Evolutionary conservation across 2,888 invertebrate genomes (phyloP).

Genomic region (Callinectes sapidus): DNA sequence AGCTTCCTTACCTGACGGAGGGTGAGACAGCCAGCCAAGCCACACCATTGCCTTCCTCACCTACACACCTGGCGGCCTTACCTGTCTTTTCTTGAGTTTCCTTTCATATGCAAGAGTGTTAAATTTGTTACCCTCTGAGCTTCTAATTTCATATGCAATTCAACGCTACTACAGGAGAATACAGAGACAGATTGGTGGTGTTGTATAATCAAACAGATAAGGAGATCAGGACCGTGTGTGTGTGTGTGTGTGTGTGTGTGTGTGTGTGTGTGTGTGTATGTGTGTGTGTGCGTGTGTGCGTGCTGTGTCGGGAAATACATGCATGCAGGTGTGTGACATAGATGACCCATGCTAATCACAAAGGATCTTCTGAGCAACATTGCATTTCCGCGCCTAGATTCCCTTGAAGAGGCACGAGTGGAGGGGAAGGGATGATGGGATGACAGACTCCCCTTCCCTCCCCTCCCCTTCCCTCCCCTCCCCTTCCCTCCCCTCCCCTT

Average conservation of each 20-base stretch:
- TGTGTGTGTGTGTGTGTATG: constrained; percentile 20
- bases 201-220: neutral
- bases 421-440: neutral
- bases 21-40: neutral
- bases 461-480: neutral
- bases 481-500: neutral
- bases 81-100: neutral
- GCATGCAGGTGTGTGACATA: neutral
- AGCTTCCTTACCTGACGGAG: neutral
- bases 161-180: neutral
- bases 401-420: neutral
- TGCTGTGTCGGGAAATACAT: neutral
- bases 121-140: neutral
- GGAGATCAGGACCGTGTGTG: neutral
- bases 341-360: neutral
- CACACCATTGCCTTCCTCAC: neutral
- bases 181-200: neutral
- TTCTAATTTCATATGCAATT: neutral
- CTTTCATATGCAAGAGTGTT: neutral
- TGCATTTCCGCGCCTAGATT: neutral
- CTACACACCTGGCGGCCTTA: neutral
- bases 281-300: constrained; percentile 18
- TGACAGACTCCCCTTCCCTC: neutral
- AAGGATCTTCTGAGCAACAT: neutral
- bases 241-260: constrained; percentile 25